These are phyloP conservation scores for Doris montereyensis DNA, from an alignment of 2,888 invertebrate species.

Conservation along the genomic window DNA sequence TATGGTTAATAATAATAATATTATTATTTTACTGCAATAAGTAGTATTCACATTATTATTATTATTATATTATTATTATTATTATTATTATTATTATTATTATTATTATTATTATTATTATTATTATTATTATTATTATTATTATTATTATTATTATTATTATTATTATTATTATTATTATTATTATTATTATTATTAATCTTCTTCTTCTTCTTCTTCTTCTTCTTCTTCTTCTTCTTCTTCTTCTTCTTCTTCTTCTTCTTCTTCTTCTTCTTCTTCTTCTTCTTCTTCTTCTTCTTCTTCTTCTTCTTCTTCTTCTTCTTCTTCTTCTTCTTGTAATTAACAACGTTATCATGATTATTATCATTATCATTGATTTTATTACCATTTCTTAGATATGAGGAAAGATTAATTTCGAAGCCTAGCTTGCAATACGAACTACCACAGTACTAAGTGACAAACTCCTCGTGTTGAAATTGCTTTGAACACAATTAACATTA, in stretches of 20 bases:
- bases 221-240: constrained; percentile 14
- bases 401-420: too few species aligned
- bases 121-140: not conserved
- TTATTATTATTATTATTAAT: constrained; percentile 3
- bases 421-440: not conserved
- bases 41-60: not conserved
- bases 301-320: constrained; percentile 2
- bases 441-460: too few species aligned
- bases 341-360: not conserved
- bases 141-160: not conserved
- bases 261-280: too few species aligned
- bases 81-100: constrained; percentile 1
- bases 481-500: too few species aligned
- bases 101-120: not conserved
- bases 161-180: not conserved
- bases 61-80: not conserved
- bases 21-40: not conserved
- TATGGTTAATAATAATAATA: too few species aligned
- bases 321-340: constrained; percentile 4
- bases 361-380: not conserved
- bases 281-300: too few species aligned
- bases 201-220: not conserved
- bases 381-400: too few species aligned
- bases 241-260: too few species aligned
- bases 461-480: too few species aligned